A percentile compares a stretch with the other conserved stretches of the same genome.
Conservation (phyloP, 2,113 vertebrate genomes). For the Phodopus roborovskii region DNA sequence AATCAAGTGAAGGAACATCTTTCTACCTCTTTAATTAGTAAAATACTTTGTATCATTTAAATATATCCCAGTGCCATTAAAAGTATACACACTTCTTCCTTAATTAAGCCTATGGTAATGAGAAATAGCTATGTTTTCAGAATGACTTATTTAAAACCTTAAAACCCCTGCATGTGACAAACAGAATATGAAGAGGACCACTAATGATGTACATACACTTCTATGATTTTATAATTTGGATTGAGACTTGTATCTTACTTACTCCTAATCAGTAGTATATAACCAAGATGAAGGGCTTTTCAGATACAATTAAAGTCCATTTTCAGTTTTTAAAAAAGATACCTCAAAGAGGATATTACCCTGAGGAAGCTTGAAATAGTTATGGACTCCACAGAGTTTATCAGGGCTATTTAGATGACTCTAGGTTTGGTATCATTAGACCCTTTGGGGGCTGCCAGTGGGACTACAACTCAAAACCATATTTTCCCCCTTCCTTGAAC, state of each 20-base stretch:
- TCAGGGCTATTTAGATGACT: not conserved
- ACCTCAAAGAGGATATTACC: not conserved
- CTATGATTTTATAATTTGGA: not conserved
- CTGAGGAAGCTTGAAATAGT: no score
- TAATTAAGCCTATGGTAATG: not conserved
- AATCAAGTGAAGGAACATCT: not conserved
- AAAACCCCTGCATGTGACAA: not conserved
- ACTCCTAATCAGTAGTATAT: not conserved
- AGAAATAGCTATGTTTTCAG: not conserved
- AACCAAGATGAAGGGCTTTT: not conserved
- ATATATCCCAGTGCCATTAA: not conserved
- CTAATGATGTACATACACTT: not conserved
- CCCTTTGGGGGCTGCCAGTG: not conserved
- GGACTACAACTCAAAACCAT: not conserved
- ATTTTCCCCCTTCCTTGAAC: not conserved
- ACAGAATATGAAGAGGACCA: not conserved
- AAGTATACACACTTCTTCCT: not conserved
- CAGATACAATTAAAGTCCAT: not conserved
- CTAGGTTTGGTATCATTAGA: not conserved
- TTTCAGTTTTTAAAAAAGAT: not conserved
- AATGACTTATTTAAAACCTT: not conserved
- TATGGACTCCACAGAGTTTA: not conserved
- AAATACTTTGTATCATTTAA: not conserved
- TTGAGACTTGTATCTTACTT: not conserved
- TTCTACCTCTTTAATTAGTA: not conserved